These are phyloP conservation scores for Amblyraja radiata DNA, from an alignment of 2,797 vertebrate species.

Conservation along the genomic window DNA sequence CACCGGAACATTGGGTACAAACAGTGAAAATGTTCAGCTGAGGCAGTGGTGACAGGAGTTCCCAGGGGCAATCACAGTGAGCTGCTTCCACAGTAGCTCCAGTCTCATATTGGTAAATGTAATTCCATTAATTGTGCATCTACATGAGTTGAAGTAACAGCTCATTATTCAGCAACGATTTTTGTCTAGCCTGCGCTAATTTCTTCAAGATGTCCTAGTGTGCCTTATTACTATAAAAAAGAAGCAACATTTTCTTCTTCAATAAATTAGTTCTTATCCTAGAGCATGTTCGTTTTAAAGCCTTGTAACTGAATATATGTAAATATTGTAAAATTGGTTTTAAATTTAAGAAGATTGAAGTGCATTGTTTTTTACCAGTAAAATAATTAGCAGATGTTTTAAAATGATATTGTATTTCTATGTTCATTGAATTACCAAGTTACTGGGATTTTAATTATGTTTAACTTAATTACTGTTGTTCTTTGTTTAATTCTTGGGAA, in stretches of 20 bases:
- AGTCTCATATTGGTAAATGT: slow-evolving; percentile 30
- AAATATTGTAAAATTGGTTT: slow-evolving; percentile 29
- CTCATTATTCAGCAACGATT: slow-evolving; percentile 33
- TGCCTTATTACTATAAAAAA: slow-evolving; percentile 13
- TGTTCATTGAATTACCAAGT: slow-evolving; percentile 35
- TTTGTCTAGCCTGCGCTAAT: background rate
- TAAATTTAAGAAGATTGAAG: slow-evolving; percentile 16
- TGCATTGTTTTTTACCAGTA: slow-evolving; percentile 21
- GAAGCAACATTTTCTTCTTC: slow-evolving; percentile 12
- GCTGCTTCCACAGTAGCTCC: background rate
- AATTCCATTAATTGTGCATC: slow-evolving; percentile 32
- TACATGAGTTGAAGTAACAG: slow-evolving; percentile 19
- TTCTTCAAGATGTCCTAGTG: slow-evolving; percentile 32
- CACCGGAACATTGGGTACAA: background rate
- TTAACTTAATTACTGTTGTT: slow-evolving; percentile 55
- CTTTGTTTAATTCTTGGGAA: slow-evolving; percentile 42
- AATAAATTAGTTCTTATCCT: slow-evolving; percentile 21
- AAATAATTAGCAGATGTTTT: slow-evolving; percentile 35
- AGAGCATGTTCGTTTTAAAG: slow-evolving; percentile 9
- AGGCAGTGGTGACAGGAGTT: background rate
- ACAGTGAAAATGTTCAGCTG: background rate
- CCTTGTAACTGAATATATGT: background rate
- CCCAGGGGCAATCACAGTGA: slow-evolving; percentile 4
- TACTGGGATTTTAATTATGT: slow-evolving; percentile 56
- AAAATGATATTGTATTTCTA: slow-evolving; percentile 36